Conservation (phyloP, 2,113 vertebrate genomes). For the Anarrhichthys ocellatus region DNA sequence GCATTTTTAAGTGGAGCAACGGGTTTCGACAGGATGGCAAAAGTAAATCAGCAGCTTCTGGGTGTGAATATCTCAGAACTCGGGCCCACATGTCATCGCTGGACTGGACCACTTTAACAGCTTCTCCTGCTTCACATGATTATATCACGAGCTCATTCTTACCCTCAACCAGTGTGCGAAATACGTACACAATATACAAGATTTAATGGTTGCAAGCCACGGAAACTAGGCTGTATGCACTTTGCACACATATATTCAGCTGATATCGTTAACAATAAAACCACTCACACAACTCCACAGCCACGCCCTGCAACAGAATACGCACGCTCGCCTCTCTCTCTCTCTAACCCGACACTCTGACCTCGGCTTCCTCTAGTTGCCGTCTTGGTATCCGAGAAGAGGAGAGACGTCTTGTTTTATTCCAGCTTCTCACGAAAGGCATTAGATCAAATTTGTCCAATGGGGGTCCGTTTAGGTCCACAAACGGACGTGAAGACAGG, state of each 20-base stretch:
- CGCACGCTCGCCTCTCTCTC: background rate
- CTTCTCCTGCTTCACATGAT: constrained; percentile 1
- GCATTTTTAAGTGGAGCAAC: background rate
- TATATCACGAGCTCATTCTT: constrained; percentile 8
- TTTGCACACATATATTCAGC: background rate
- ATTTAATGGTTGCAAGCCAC: background rate
- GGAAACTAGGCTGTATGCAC: too few relatives aligned
- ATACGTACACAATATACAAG: background rate
- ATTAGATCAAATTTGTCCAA: background rate
- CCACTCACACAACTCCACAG: background rate
- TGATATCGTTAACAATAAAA: background rate
- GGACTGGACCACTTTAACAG: constrained; percentile 2
- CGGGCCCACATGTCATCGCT: background rate
- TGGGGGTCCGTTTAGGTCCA: background rate
- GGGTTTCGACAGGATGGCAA: background rate
- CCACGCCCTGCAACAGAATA: background rate
- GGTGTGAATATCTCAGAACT: constrained; percentile 3
- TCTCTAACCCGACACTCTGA: background rate
- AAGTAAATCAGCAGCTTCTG: background rate
- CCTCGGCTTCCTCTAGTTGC: background rate
- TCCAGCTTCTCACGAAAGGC: background rate
- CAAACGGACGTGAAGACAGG: background rate
- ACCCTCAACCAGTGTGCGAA: background rate
- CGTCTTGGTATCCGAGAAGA: background rate
- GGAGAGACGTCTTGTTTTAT: background rate